These are phyloP conservation scores for Isichthys henryi DNA, from an alignment of 2,113 vertebrate genomes.

Conservation along the genomic window DNA sequence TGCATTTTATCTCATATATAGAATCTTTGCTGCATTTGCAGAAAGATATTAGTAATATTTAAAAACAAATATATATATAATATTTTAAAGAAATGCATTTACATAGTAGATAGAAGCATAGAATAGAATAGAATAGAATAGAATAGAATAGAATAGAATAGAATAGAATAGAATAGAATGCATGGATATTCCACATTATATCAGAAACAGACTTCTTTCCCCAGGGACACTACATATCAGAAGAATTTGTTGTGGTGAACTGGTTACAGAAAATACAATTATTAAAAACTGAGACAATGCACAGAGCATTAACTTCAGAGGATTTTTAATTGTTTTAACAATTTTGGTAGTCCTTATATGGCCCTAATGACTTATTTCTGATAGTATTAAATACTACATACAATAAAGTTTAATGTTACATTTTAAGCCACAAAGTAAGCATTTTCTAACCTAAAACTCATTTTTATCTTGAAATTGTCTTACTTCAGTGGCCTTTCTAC, in stretches of 20 bases:
- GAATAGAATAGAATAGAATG: neutral
- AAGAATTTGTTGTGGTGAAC: neutral
- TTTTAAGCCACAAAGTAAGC: neutral
- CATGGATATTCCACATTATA: neutral
- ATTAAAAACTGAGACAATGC: neutral
- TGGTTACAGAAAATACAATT: neutral
- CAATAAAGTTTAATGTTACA: neutral
- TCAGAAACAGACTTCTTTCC: neutral
- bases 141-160: neutral
- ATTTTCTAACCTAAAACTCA: neutral
- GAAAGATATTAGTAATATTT: neutral
- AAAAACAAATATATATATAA: neutral
- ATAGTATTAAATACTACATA: neutral
- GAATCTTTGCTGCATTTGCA: neutral
- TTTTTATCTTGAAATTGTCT: neutral
- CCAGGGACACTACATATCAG: neutral
- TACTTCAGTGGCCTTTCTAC: neutral
- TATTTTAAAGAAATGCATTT: neutral
- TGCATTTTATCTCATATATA: neutral
- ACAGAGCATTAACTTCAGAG: neutral
- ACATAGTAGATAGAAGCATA: neutral
- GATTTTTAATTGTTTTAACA: neutral
- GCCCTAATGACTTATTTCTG: neutral
- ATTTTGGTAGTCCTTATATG: neutral
- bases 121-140: neutral